A percentile compares a stretch with the other conserved stretches of the same genome.
Evolutionary conservation across 2,113 vertebrate species (phyloP).

Genomic region (Psittacus erithacus): DNA sequence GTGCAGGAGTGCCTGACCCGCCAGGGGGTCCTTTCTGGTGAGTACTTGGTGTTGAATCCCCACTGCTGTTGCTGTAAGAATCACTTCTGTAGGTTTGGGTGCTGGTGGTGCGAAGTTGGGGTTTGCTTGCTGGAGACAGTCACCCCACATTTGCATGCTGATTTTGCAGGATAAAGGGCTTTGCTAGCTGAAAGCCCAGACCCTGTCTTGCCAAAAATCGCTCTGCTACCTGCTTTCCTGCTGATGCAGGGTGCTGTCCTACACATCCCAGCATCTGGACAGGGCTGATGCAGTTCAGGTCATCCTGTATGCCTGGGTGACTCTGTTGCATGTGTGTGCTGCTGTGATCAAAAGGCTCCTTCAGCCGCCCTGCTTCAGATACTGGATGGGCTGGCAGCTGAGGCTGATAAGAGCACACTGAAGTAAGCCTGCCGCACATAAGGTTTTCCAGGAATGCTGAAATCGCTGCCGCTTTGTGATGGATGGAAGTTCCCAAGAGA

Average conservation of each 20-base stretch:
- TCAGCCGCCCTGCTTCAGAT: neutral
- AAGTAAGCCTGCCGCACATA: neutral
- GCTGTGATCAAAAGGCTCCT: conserved; percentile 10
- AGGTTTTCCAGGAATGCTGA: conserved; percentile 25
- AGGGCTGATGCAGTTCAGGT: neutral
- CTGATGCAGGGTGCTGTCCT: neutral
- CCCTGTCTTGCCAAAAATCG: neutral
- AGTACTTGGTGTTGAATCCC: neutral
- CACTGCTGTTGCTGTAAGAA: neutral
- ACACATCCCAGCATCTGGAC: accelerated
- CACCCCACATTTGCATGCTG: neutral
- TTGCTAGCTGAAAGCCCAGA: neutral
- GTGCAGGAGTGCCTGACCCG: neutral
- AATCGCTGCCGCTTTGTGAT: neutral
- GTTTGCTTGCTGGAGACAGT: neutral
- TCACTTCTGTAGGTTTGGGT: neutral
- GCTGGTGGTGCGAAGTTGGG: accelerated
- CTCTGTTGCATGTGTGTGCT: neutral
- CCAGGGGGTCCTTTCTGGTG: neutral
- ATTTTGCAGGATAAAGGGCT: neutral
- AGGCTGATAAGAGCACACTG: neutral
- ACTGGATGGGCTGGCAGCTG: neutral
- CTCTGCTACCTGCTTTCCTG: neutral
- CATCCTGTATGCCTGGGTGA: neutral
- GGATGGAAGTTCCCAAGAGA: neutral